Base-by-base conservation (phyloP, 2,113 vertebrate genomes). In the Budorcas taxicolor region DNA sequence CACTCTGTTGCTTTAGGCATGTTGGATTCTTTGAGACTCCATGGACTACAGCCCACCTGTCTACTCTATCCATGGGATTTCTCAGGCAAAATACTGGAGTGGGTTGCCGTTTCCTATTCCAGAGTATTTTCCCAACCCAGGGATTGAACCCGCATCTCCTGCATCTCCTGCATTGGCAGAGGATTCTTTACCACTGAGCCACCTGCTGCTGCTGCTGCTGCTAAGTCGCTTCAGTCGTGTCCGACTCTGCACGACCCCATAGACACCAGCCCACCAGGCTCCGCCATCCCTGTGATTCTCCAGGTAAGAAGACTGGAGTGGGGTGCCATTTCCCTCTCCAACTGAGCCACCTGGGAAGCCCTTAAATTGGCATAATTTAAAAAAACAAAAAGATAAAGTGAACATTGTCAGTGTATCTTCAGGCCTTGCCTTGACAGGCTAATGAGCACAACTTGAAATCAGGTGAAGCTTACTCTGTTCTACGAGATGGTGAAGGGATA, bases 61-160 rank as follows among this genome's bases (percentile, higher is more conserved):
- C 71, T 43, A 5, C 71, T 43, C 71, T 74, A 7, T 43, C 21
- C 19, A 2, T 74, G 71, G 36, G 11, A 43, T 74, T 74, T 74
- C 71, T 43, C 71, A 74, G 71, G 71, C 36, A 25, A 43, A 74
- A 43, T 25, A 7, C 21, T 74, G 21, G 71, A 74, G 71, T 25
- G 6, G 36, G 71, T 74, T 43, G 21, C 36, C 36, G 43, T 74
- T 43, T 43, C 71, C 36, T 74, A 43, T 43, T 25, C 36, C 71
- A 43, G 11, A 43, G 5, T 40, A 43, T 25, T 25, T 74, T 74
- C 11, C 71, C 21, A 43, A 13, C 36, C 36, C 71, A 13, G 36
- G 21, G 21, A 14, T 25, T 3, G 3, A 74, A 40, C 21, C 67
- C 0, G 0, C 19, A 13, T 74, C 67, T 74, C 21, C 21, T 74